These are phyloP conservation scores for Brachionus rotundiformis DNA, from an alignment of 1,140 invertebrate species.

Conservation along the genomic window DNA sequence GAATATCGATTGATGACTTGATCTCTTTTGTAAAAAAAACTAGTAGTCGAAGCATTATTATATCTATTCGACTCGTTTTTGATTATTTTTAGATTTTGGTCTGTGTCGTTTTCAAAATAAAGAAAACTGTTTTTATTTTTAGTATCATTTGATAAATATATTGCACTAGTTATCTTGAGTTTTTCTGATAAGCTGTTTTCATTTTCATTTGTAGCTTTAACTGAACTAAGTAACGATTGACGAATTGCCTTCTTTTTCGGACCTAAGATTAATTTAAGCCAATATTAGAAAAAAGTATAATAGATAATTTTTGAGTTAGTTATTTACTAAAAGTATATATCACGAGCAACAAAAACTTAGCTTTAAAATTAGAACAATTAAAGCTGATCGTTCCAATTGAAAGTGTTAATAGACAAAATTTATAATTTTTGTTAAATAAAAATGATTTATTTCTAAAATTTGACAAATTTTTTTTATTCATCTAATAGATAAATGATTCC, in stretches of 20 bases:
- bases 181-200: conserved; percentile 28
- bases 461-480: background rate
- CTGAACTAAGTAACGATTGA: conserved; percentile 34
- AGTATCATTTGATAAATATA: background rate
- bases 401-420: background rate
- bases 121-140: background rate
- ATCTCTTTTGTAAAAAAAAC: conserved; percentile 1
- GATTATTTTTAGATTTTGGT: background rate
- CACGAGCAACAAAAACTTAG: conserved; percentile 30
- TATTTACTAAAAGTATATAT: background rate
- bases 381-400: background rate
- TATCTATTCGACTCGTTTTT: background rate
- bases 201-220: conserved; percentile 11
- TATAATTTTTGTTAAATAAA: background rate
- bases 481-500: background rate
- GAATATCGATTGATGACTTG: background rate
- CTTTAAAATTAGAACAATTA: background rate
- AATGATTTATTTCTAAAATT: conserved; percentile 13
- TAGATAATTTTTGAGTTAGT: background rate
- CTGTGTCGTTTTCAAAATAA: background rate
- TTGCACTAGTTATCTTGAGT: background rate
- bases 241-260: conserved; percentile 40
- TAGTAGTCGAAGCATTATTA: background rate
- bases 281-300: background rate
- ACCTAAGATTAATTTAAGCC: background rate